Evolutionary conservation across 2,888 invertebrate species (phyloP).

Genomic region (Epinotia nisella): DNA sequence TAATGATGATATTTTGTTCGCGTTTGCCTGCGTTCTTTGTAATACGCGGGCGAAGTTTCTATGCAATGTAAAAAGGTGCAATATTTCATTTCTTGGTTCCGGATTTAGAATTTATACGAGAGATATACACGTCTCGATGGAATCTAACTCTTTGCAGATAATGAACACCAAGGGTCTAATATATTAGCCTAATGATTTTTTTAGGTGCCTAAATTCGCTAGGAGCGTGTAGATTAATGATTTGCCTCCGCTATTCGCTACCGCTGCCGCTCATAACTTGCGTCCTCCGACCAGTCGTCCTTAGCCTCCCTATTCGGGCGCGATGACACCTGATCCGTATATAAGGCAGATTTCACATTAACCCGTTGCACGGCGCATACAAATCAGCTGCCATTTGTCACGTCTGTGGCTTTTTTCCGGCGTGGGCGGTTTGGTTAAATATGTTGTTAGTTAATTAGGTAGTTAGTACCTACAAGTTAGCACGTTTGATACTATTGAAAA

Average conservation of each 20-base stretch:
- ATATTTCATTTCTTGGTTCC: no score
- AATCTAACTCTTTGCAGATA: no score
- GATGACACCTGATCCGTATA: conserved; percentile 54
- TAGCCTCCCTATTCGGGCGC: conserved; percentile 54
- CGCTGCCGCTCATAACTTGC: conserved; percentile 44
- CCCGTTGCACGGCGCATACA: conserved; percentile 28
- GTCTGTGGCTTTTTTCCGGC: conserved; percentile 1
- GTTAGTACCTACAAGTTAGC: not conserved
- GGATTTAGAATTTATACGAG: no score
- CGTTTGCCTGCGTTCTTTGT: no score
- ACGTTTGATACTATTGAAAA: not conserved
- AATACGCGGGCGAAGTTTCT: no score
- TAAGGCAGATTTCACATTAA: conserved; percentile 40
- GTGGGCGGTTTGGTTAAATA: conserved; percentile 14
- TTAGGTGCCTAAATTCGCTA: no score
- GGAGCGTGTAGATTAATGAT: no score
- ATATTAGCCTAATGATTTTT: no score
- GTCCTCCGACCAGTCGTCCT: conserved; percentile 48
- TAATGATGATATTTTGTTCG: no score
- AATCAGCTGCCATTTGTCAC: conserved; percentile 22
- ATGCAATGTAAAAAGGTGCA: no score
- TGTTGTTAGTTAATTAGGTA: conserved; percentile 15
- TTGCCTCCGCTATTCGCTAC: conserved; percentile 12
- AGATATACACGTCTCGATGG: no score
- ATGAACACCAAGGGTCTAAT: no score